phyloP scores from a whole-genome alignment of 2,888 invertebrate genomes.

The Crepidodera aurea region DNA sequence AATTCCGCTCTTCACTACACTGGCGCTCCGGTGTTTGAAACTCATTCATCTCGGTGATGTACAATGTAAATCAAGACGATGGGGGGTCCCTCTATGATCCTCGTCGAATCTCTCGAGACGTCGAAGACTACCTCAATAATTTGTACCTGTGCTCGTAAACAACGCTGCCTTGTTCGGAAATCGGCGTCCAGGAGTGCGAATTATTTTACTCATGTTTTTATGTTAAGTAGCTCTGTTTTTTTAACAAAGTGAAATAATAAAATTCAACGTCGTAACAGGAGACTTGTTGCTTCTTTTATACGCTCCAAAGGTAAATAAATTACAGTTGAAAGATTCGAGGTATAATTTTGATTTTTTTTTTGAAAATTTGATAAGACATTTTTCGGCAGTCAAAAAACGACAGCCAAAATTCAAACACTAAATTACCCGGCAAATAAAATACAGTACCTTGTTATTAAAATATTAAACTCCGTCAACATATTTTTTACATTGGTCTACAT shows the following conservation, averaged over 20 bases:
- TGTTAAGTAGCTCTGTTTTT: slow-evolving; percentile 20
- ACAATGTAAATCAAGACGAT: not conserved
- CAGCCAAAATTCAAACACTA: too few species aligned
- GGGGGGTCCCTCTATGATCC: slow-evolving; percentile 9
- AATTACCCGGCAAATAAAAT: too few species aligned
- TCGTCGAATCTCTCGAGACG: not conserved
- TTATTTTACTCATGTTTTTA: slow-evolving; percentile 49
- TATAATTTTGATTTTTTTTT: too few species aligned
- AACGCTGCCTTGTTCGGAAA: slow-evolving; percentile 43
- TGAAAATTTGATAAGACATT: too few species aligned
- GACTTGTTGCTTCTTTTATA: not conserved
- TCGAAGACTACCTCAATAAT: slow-evolving; percentile 13
- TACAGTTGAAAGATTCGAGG: too few species aligned
- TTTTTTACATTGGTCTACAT: not conserved
- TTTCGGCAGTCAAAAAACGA: too few species aligned
- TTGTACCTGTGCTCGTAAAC: slow-evolving; percentile 47
- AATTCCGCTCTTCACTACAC: not conserved
- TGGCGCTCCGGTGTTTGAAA: not conserved
- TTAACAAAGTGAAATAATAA: not conserved
- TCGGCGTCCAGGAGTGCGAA: slow-evolving; percentile 58
- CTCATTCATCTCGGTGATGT: not conserved
- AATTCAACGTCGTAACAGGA: not conserved
- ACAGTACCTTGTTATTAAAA: too few species aligned
- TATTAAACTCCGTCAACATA: too few species aligned
- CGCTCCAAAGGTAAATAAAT: too few species aligned